phyloP scores from a whole-genome alignment of 2,797 vertebrate species.

The Scomberomorus guttatus region DNA sequence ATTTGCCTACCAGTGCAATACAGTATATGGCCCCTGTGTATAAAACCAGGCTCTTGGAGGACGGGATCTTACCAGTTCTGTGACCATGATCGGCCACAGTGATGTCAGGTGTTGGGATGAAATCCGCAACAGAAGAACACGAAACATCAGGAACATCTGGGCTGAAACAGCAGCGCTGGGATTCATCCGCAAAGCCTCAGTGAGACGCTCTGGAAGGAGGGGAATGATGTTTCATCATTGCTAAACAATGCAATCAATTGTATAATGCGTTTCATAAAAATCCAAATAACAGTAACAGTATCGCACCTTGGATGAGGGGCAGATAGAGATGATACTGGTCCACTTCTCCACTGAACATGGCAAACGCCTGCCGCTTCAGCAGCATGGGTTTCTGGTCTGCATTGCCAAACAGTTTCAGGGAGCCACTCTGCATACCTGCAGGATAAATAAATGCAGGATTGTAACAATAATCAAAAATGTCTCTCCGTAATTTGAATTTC shows the following conservation, averaged over 20 bases:
- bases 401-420: conserved; percentile 93
- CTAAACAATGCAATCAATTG: background rate
- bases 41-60: background rate
- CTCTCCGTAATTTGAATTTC: background rate
- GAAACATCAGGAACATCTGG: conserved; percentile 98
- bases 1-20: too few species aligned
- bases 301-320: conserved; percentile 95
- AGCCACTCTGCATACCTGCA: conserved; percentile 94
- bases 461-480: background rate
- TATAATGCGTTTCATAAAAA: background rate
- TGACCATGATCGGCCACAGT: conserved; percentile 98
- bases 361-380: conserved; percentile 95
- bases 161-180: conserved; percentile 89
- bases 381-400: conserved; percentile 96
- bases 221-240: background rate
- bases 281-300: background rate
- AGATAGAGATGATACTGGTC: conserved; percentile 98
- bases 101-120: conserved; percentile 97
- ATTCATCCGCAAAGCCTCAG: conserved; percentile 93
- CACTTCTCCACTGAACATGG: conserved; percentile 95
- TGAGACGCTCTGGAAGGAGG: conserved; percentile 90
- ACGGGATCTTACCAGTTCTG: conserved; percentile 91
- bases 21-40: background rate
- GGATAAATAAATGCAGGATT: conserved; percentile 11
- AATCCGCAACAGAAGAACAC: conserved; percentile 94